Conservation (phyloP, 2,113 vertebrate genomes). For the Phylloscopus trochiloides region DNA sequence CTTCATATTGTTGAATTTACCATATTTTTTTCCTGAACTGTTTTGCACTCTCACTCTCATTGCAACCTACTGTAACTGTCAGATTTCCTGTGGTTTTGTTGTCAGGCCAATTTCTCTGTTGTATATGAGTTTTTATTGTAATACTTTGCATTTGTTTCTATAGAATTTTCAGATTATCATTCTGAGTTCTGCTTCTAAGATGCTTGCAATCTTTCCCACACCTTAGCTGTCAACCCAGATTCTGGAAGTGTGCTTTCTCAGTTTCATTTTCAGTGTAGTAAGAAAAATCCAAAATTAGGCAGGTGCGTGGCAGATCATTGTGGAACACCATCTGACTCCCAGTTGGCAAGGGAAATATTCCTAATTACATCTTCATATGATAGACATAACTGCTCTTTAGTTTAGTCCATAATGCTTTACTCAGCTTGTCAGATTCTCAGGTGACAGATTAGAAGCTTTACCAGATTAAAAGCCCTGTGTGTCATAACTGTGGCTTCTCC, state of each 20-base stretch:
- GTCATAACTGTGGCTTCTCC: background rate
- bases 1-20: background rate
- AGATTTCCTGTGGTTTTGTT: background rate
- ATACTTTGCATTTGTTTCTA: background rate
- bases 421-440: background rate
- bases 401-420: background rate
- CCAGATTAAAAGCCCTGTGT: background rate
- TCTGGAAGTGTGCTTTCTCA: background rate
- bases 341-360: background rate
- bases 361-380: background rate
- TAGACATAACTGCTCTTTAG: background rate
- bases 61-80: background rate
- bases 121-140: background rate
- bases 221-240: background rate
- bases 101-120: background rate
- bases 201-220: background rate
- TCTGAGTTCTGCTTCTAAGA: background rate
- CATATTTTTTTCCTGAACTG: background rate
- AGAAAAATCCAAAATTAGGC: background rate
- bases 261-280: background rate
- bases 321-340: background rate
- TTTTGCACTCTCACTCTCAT: background rate
- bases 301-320: background rate
- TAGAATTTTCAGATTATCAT: background rate
- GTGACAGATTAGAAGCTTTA: background rate